phyloP scores from a whole-genome alignment of 2,797 vertebrate species.

The Acanthis flammea region DNA sequence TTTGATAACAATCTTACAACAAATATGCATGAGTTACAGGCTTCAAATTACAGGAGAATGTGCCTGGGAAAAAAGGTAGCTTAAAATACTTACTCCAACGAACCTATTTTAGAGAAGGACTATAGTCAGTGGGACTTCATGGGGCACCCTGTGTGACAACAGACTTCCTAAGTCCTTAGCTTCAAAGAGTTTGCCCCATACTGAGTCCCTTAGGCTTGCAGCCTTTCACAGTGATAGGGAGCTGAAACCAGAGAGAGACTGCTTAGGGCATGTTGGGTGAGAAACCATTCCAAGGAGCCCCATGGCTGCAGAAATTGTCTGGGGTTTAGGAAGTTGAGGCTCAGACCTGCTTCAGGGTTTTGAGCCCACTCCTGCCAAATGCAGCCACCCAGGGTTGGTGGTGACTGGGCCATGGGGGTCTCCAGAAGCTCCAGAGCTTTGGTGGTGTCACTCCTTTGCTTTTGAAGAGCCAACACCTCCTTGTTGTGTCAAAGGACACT shows the following conservation, averaged over 20 bases:
- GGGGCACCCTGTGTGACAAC: not conserved
- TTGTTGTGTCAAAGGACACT: not conserved
- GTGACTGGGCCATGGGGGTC: fast-evolving
- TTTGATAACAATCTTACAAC: not conserved
- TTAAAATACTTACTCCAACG: not conserved
- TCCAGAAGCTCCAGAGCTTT: not conserved
- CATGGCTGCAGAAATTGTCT: not conserved
- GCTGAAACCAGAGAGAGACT: not conserved
- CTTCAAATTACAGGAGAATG: not conserved
- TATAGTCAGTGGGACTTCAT: not conserved
- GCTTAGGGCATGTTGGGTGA: not conserved
- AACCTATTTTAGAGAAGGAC: not conserved
- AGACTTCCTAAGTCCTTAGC: not conserved
- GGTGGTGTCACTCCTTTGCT: not conserved
- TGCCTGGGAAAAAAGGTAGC: not conserved
- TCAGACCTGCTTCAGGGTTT: not conserved
- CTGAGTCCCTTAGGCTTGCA: not conserved
- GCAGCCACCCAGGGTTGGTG: not conserved
- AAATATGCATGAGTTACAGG: not conserved
- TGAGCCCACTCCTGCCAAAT: not conserved
- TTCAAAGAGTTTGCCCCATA: not conserved
- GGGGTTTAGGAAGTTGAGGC: not conserved
- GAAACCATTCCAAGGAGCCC: not conserved
- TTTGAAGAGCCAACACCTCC: not conserved
- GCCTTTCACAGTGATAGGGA: not conserved